Evolutionary conservation across 2,113 vertebrate species (phyloP).

Genomic region (Rhea pennata): DNA sequence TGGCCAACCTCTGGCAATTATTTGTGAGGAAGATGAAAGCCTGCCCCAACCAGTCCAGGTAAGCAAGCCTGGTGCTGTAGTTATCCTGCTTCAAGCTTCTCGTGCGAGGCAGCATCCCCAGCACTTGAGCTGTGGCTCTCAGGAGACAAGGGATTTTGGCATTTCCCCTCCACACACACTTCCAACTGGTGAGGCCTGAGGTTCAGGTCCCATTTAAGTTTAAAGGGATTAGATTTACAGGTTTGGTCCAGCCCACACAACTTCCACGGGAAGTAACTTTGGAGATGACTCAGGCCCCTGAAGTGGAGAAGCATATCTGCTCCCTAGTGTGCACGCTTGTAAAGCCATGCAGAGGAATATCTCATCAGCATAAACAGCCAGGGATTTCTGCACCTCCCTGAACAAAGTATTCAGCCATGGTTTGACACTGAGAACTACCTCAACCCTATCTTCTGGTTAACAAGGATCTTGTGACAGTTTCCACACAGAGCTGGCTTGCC

Average conservation of each 20-base stretch:
- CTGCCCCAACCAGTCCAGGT: slow-evolving; percentile 90
- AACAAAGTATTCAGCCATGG: background rate
- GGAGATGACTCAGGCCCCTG: background rate
- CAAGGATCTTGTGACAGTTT: background rate
- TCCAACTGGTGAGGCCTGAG: background rate
- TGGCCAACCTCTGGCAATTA: slow-evolving; percentile 82
- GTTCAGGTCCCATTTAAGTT: background rate
- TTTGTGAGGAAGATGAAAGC: slow-evolving; percentile 78
- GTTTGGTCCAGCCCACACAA: background rate
- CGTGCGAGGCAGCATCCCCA: background rate
- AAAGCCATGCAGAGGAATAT: background rate
- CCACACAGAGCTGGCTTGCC: background rate
- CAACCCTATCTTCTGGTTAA: background rate
- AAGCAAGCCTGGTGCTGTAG: background rate
- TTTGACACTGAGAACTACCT: background rate
- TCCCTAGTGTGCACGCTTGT: background rate
- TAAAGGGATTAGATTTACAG: background rate
- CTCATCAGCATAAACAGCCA: background rate
- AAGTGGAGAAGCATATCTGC: background rate
- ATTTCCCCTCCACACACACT: background rate
- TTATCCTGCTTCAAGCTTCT: background rate
- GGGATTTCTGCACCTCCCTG: background rate
- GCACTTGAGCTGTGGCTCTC: background rate
- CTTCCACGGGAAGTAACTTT: background rate
- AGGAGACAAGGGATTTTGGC: background rate